Conservation (phyloP, 37 sponge, comb jelly and placozoan species). For the Tethya wilhelma region DNA sequence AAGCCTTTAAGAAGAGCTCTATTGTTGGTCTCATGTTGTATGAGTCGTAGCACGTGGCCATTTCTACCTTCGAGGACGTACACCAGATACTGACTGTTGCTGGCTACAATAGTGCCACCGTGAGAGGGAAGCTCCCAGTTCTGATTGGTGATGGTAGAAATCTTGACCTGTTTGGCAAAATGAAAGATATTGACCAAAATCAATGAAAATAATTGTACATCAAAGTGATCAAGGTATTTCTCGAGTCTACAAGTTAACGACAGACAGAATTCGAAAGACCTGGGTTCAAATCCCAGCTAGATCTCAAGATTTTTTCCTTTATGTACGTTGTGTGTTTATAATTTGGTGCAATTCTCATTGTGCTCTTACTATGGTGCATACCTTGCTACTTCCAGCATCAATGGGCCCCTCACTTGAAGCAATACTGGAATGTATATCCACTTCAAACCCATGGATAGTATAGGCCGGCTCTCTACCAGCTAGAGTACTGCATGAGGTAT, state of each 20-base stretch:
- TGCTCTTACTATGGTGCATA: neutral
- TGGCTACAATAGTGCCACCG: constrained; percentile 76
- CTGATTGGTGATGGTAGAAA: constrained; percentile 73
- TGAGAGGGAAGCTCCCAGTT: constrained; percentile 49
- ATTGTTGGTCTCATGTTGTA: constrained; percentile 59
- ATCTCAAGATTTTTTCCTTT: neutral
- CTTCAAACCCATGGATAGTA: constrained; percentile 60
- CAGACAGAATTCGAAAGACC: no score
- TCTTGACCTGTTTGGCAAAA: constrained; percentile 38
- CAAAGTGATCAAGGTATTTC: neutral
- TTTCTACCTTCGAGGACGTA: constrained; percentile 71
- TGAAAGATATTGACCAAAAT: neutral
- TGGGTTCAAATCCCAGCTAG: no score
- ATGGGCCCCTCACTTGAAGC: constrained; percentile 1
- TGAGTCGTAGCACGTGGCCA: constrained; percentile 84
- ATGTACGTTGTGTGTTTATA: neutral
- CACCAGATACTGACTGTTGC: constrained; percentile 66
- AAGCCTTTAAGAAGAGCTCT: constrained; percentile 80
- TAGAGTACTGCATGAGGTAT: constrained; percentile 33
- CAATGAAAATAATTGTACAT: neutral
- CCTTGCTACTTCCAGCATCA: constrained; percentile 75
- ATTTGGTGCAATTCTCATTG: neutral
- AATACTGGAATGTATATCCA: constrained; percentile 56
- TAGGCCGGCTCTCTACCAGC: constrained; percentile 43
- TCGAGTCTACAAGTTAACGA: neutral